Base-by-base conservation (phyloP, 1,140 invertebrate species). In the Drosophila setifemur region DNA sequence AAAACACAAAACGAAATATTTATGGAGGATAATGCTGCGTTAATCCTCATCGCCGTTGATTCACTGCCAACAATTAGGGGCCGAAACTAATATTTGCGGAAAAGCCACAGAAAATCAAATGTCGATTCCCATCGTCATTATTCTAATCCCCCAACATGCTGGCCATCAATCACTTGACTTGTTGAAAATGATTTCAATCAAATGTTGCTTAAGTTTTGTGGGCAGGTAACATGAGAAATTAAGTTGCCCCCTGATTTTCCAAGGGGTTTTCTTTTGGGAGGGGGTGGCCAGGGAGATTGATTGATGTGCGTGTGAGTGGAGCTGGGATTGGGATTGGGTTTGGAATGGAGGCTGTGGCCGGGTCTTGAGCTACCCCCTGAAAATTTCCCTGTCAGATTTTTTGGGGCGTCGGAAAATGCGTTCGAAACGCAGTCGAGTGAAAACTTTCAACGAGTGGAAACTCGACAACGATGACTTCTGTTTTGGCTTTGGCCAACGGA, bases 151-250 rank as follows among this genome's bases (percentile, higher is more conserved):
- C 31, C 48, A 49, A 64, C 70, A 72, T 72, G 57, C 47, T 42
- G 45, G 68, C 70, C 70, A 73, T 73, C 70, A 71, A 73, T 73
- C 70, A 73, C 70, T 73, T 73, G 70, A 64, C 69, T 73, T 73
- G 70, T 73, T 73, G 70, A 72, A 72, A 73, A 73, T 73, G 70
- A 73, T 73, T 73, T 73, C 70, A 73, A 73, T 73, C 70, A 64
- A 73, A 73, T 73, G 70, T 73, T 72, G 70, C 49, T 47, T 53
- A 49, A 55, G 43, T 64, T 64, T 64, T 64, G 68, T 48, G 69
- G 69, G 68, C 69, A 73, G 69, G 70, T 73, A 73, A 73, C 69
- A 73, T 64, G 70, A 64, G 69, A 64, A 73, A 73, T 73, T 73
- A 73, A 73, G 69, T 73, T 73, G 57, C 37, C 42, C 28, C 23